Percentiles rank a stretch among this genome's conserved stretches.
phyloP scores from a whole-genome alignment of 2,797 vertebrate genomes.

The Galagoides demidoff region DNA sequence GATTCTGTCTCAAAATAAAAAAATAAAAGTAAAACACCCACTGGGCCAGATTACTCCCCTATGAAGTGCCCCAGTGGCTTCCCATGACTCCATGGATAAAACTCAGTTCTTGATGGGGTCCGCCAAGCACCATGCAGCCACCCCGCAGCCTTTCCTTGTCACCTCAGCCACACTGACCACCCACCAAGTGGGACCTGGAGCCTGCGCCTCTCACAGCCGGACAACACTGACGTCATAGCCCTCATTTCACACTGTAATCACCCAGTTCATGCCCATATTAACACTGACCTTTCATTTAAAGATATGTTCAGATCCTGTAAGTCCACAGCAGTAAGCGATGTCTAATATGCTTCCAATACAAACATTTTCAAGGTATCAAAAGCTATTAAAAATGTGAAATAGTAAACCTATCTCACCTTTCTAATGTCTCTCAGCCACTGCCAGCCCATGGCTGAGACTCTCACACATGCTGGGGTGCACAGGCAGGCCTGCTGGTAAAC shows the following conservation, averaged over 20 bases:
- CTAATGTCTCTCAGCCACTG: neutral
- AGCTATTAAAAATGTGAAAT: neutral
- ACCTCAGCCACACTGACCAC: neutral
- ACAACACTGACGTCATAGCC: neutral
- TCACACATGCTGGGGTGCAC: rapidly evolving
- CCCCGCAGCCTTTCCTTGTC: neutral
- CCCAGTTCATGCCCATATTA: neutral
- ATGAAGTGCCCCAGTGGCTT: neutral
- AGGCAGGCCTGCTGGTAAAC: neutral
- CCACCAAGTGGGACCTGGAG: neutral
- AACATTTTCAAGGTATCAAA: neutral
- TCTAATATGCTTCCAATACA: neutral
- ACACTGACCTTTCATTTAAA: neutral
- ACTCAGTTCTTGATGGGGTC: neutral
- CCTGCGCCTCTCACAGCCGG: neutral
- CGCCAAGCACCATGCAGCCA: too few species aligned
- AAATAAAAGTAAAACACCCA: neutral
- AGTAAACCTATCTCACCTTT: neutral
- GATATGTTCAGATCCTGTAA: neutral
- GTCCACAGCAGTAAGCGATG: neutral
- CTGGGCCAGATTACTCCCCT: neutral
- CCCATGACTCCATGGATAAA: neutral
- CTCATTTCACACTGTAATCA: neutral
- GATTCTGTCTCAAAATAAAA: too few species aligned
- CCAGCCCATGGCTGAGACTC: too few species aligned